Evolutionary conservation across 2,888 invertebrate genomes (phyloP), one percentile per base, ranked within the genome.

Genomic region (Polydrusus tereticollis): DNA sequence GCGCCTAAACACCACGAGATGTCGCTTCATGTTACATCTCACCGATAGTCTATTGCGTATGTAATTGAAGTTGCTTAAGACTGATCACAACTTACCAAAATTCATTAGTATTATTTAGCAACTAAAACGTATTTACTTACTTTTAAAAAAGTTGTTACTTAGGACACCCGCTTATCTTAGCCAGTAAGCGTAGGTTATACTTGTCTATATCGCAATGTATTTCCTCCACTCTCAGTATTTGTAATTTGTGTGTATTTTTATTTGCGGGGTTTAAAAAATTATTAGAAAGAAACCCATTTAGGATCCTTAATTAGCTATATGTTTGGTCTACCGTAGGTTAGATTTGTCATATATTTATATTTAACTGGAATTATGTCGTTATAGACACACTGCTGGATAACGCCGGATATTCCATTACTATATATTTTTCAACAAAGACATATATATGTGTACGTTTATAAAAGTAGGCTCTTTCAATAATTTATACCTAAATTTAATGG

Each of bases 171-270:
- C 14, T 33, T 14, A 18, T 18, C n/a, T 47, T 64, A 57, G 66
- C 43, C 43, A 60, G 50, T 67, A 59, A 67, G 67, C 20, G 16
- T 58, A 59, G 59, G 55, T 59, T 45, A 58, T 43, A 72, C 68
- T 63, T 69, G 69, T 73, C 43, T 63, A 69, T 66, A 73, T 73
- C 59, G 65, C 64, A 73, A 77, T 78, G 78, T 82, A 82, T 81
- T 80, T 81, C 80, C 82, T 82, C 82, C 81, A 81, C 80, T 83
- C 80, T 83, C 84, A 83, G 84, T 84, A 84, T 84, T 84, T 82
- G 81, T 83, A 82, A 82, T 83, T 82, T 79, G 82, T 81, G 82
- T 83, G 82, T 79, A 82, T 83, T 82, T 80, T 80, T 78, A 75
- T 78, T 80, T 76, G 75, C 33, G 26, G 77, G 78, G 75, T 77